Evolutionary conservation across 2,888 invertebrate species (phyloP).

Genomic region (Volucella zonaria): DNA sequence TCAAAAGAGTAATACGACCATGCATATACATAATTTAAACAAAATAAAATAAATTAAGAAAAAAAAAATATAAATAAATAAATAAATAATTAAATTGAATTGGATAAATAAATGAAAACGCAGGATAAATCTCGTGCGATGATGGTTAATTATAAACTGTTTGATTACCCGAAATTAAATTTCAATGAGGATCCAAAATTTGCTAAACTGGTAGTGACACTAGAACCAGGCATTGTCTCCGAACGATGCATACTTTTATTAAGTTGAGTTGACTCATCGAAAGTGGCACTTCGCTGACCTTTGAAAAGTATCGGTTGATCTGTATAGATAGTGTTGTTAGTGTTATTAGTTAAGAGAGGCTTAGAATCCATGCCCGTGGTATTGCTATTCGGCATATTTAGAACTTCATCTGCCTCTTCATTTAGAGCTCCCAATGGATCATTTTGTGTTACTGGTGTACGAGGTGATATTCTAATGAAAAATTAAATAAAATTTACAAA

Average conservation of each 20-base stretch:
- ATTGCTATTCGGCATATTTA: conserved; percentile 75
- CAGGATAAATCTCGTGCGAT: conserved; percentile 40
- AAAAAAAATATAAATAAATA: conserved; percentile 65
- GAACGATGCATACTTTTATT: conserved; percentile 86
- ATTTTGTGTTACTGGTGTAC: conserved; percentile 94
- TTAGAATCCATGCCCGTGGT: conserved; percentile 55
- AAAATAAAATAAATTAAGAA: conserved; percentile 72
- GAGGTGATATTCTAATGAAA: conserved; percentile 85
- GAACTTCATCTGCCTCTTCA: conserved; percentile 78
- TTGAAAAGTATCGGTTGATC: conserved; percentile 89
- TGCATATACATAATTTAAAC: conserved; percentile 63
- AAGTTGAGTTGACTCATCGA: conserved; percentile 84
- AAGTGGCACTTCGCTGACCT: conserved; percentile 84
- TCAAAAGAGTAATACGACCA: conserved; percentile 66
- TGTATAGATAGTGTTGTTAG: conserved; percentile 83
- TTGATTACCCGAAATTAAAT: conserved; percentile 90
- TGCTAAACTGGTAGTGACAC: conserved; percentile 90
- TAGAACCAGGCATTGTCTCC: conserved; percentile 89
- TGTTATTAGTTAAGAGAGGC: conserved; percentile 77
- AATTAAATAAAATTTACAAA: background rate
- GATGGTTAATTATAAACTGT: conserved; percentile 24
- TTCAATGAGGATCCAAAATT: conserved; percentile 92
- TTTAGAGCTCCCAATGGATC: conserved; percentile 94
- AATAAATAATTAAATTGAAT: conserved; percentile 51
- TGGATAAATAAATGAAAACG: conserved; percentile 56